Evolutionary conservation across 2,888 invertebrate genomes (phyloP).

Genomic region (Antheraea yamamai): DNA sequence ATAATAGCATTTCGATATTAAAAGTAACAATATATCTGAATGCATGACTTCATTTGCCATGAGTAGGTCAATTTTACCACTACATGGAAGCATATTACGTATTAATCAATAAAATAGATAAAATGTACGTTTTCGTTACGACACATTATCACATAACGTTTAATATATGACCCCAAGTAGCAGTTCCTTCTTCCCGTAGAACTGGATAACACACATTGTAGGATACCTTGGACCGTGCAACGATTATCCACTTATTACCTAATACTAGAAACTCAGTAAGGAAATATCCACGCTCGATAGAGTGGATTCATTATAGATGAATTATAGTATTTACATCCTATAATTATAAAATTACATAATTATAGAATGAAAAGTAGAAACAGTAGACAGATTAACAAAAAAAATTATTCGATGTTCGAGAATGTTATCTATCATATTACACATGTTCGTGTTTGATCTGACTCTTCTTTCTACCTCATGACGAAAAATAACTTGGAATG

Average conservation of each 20-base stretch:
- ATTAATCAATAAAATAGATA: neutral
- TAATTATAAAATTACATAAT: slow-evolving; percentile 4
- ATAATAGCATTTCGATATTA: no score
- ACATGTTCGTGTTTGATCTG: neutral
- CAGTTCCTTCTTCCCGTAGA: neutral
- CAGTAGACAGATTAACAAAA: neutral
- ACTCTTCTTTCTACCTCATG: no score
- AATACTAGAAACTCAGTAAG: neutral
- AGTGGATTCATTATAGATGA: neutral
- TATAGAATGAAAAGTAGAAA: neutral
- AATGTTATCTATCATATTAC: no score
- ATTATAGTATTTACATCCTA: no score
- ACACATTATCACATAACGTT: neutral
- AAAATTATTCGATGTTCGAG: no score
- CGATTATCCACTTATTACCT: neutral
- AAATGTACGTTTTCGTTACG: neutral
- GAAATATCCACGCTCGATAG: slow-evolving; percentile 2
- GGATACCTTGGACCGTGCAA: neutral
- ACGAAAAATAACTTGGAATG: no score
- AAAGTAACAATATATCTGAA: no score
- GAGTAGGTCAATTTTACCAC: no score
- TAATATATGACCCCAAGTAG: neutral
- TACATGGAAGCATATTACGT: neutral
- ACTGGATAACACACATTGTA: neutral
- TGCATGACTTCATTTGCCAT: no score